phyloP scores from a whole-genome alignment of 2,797 vertebrate species.

The Valencia hispanica region DNA sequence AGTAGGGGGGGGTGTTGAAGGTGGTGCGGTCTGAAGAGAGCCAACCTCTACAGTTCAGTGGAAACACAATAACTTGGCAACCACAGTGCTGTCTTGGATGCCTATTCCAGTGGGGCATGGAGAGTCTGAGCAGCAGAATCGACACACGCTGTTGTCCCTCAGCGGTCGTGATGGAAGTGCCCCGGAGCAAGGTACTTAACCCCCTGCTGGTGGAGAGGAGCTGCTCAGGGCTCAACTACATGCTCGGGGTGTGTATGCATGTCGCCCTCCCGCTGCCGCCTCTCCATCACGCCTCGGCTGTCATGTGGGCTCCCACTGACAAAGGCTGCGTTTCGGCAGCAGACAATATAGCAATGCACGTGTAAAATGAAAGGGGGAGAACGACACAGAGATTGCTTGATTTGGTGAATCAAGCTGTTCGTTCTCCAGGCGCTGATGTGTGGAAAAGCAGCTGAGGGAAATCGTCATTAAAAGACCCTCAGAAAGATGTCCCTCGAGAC shows the following conservation, averaged over 20 bases:
- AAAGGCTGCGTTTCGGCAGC: conserved; percentile 8
- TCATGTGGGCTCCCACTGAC: conserved; percentile 27
- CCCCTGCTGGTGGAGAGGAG: conserved; percentile 67
- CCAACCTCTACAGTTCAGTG: conserved; percentile 19
- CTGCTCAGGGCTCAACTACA: conserved; percentile 58
- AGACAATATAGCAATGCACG: conserved; percentile 1
- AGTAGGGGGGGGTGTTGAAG: not conserved
- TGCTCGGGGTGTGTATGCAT: conserved; percentile 60
- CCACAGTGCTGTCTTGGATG: conserved; percentile 54
- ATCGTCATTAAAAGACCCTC: not conserved
- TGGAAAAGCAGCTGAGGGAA: not conserved
- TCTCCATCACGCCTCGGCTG: conserved; percentile 49
- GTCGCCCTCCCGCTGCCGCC: conserved; percentile 45
- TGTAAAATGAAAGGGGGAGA: conserved; percentile 6
- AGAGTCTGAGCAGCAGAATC: conserved; percentile 39
- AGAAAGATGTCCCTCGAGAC: not conserved
- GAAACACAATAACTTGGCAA: conserved; percentile 61
- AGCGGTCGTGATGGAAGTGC: conserved; percentile 58
- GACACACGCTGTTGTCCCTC: conserved; percentile 64
- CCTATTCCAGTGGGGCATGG: conserved; percentile 39
- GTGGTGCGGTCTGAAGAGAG: conserved; percentile 9
- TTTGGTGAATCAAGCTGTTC: not conserved
- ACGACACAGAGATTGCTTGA: conserved; percentile 5
- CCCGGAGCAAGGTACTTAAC: conserved; percentile 72
- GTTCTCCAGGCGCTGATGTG: not conserved